phyloP scores from a whole-genome alignment of 2,888 invertebrate species.

The Cheilosia soror region DNA sequence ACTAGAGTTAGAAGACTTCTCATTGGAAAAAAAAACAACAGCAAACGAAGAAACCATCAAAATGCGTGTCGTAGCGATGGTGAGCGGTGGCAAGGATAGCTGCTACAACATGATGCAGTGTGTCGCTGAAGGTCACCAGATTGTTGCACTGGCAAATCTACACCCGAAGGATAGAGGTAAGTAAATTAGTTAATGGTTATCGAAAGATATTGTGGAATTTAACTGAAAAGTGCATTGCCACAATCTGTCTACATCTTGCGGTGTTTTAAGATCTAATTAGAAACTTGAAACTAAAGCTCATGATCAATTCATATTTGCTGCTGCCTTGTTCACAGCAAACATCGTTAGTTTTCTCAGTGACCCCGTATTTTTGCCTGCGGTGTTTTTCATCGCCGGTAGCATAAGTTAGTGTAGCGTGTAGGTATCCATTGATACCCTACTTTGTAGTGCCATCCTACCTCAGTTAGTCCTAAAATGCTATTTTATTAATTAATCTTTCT shows the following conservation, averaged over 20 bases:
- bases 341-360: background rate
- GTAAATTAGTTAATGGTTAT: slow-evolving; percentile 59
- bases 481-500: no score
- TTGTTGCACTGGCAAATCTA: slow-evolving; percentile 98
- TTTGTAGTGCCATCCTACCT: no score
- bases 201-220: no score
- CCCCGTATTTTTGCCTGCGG: no score
- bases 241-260: no score
- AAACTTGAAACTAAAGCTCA: background rate
- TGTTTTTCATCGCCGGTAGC: no score
- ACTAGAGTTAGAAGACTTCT: background rate
- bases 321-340: background rate
- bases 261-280: background rate
- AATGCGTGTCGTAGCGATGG: slow-evolving; percentile 94
- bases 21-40: background rate
- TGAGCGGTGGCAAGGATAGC: slow-evolving; percentile 99
- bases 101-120: slow-evolving; percentile 99
- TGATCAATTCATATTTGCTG: no score
- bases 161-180: slow-evolving; percentile 92
- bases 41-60: slow-evolving; percentile 76
- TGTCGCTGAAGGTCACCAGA: slow-evolving; percentile 95
- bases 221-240: no score
- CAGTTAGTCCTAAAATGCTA: no score
- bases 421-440: no score
- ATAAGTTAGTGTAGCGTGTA: no score